These are phyloP conservation scores for Echiichthys vipera DNA, from an alignment of 2,797 vertebrate species.

Conservation along the genomic window DNA sequence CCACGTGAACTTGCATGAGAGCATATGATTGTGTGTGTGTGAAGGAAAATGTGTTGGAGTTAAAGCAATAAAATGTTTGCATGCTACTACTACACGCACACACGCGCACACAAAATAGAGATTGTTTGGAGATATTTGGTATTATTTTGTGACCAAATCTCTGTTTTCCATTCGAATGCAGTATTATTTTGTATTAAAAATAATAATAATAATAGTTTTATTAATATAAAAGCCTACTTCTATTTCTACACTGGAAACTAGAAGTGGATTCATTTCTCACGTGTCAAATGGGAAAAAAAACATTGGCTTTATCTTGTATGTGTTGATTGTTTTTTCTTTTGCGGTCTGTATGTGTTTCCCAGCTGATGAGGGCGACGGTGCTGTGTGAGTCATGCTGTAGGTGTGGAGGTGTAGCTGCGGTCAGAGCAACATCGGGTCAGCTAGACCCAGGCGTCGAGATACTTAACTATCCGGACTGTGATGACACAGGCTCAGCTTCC, in stretches of 20 bases:
- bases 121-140: too few relatives aligned
- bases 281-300: neutral
- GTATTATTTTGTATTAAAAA: too few relatives aligned
- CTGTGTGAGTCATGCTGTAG: conserved; percentile 27
- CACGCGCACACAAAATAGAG: neutral
- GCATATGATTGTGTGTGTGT: conserved; percentile 17
- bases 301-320: neutral
- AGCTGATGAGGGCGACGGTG: conserved; percentile 11
- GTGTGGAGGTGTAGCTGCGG: conserved; percentile 39
- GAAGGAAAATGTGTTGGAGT: conserved; percentile 21
- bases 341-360: neutral
- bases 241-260: neutral
- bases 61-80: conserved; percentile 11
- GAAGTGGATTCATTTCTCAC: neutral
- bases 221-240: too few relatives aligned
- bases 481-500: conserved; percentile 61
- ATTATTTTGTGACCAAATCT: neutral
- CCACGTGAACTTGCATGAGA: conserved; percentile 52
- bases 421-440: conserved; percentile 67
- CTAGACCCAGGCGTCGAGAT: conserved; percentile 52
- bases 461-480: conserved; percentile 48
- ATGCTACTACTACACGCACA: neutral
- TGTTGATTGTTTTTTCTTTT: neutral
- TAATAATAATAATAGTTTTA: too few relatives aligned
- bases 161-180: too few relatives aligned